These are phyloP conservation scores for Eulemur albifrons DNA, from an alignment of 2,797 vertebrate genomes.

Conservation along the genomic window DNA sequence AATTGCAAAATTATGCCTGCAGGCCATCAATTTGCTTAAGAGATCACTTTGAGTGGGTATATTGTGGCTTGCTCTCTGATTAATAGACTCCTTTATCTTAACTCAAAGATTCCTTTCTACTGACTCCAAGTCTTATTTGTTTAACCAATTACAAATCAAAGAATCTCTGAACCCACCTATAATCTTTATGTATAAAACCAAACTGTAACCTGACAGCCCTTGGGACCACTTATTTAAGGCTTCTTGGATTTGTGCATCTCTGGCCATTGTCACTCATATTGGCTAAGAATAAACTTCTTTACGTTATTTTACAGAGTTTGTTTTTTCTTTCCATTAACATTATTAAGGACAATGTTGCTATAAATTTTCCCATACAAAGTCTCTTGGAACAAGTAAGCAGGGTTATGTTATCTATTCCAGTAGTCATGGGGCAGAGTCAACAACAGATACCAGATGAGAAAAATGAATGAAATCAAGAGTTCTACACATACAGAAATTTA, in stretches of 20 bases:
- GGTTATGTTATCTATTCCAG: not conserved
- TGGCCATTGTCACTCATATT: no score
- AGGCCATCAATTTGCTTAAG: not conserved
- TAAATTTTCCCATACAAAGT: not conserved
- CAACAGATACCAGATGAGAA: not conserved
- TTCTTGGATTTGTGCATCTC: no score
- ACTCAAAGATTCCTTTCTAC: not conserved
- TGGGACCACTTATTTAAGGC: no score
- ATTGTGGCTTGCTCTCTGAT: not conserved
- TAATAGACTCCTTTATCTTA: not conserved
- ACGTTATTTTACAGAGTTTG: no score
- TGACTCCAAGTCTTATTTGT: not conserved
- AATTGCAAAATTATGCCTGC: not conserved
- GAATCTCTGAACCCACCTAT: not conserved
- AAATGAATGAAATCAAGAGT: not conserved
- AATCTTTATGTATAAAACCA: no score
- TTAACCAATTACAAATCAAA: not conserved
- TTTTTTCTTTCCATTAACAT: no score
- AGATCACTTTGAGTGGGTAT: not conserved
- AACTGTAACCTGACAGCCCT: no score
- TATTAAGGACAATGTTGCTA: not conserved
- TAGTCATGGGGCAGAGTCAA: not conserved
- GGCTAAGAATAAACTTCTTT: no score
- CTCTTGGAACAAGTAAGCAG: not conserved
- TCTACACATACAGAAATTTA: not conserved